Percentiles rank a stretch among this genome's conserved stretches.
phyloP scores from a whole-genome alignment of 2,888 invertebrate genomes.

The Rambutsinella grinnellia region DNA sequence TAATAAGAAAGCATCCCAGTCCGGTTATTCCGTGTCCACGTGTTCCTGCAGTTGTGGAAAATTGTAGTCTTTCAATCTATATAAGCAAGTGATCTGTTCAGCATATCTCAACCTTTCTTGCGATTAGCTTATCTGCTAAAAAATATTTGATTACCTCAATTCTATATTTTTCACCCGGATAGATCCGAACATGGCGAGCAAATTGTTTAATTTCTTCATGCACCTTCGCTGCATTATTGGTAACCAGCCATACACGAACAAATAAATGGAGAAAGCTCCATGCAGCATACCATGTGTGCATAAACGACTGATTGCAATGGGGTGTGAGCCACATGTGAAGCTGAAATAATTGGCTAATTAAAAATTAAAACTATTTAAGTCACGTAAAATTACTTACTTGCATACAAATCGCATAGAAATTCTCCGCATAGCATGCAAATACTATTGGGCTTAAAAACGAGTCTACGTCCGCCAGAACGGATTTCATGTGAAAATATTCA shows the following conservation, averaged over 20 bases:
- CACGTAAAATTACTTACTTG: conserved; percentile 27
- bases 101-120: no score
- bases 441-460: conserved; percentile 42
- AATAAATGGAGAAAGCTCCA: conserved; percentile 45
- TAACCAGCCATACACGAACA: conserved; percentile 18
- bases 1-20: conserved; percentile 39
- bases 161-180: conserved; percentile 14
- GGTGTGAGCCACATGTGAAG: conserved; percentile 30
- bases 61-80: conserved; percentile 37
- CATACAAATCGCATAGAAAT: conserved; percentile 49
- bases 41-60: not conserved
- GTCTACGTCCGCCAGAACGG: no score
- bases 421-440: conserved; percentile 27
- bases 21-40: conserved; percentile 35
- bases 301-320: conserved; percentile 4
- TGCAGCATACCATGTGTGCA: conserved; percentile 6
- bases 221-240: conserved; percentile 17
- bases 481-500: no score
- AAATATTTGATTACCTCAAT: conserved; percentile 9
- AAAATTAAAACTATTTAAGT: not conserved
- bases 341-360: no score
- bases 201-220: conserved; percentile 21
- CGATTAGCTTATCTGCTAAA: not conserved
- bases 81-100: not conserved
- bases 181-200: conserved; percentile 2